These are phyloP conservation scores for Malurus melanocephalus DNA, from an alignment of 2,113 vertebrate species.

Conservation along the genomic window DNA sequence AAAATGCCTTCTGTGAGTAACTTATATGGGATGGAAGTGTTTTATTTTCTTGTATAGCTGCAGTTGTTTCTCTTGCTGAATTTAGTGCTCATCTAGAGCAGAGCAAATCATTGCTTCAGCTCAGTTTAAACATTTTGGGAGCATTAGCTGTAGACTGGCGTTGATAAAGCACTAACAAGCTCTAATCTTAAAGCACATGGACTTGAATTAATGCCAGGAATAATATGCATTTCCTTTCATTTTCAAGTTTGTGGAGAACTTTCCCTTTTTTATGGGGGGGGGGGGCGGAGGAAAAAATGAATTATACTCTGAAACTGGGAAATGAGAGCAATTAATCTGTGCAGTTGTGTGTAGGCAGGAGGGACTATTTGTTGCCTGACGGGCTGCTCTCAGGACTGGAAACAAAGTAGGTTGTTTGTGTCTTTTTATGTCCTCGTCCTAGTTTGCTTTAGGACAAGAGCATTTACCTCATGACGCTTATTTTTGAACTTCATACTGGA, in stretches of 20 bases:
- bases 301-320: conserved; percentile 1
- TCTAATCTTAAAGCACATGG: background rate
- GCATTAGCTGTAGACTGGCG: background rate
- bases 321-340: conserved; percentile 54
- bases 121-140: background rate
- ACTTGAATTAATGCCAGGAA: background rate
- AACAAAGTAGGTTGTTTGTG: conserved; percentile 58
- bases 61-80: background rate
- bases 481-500: conserved; percentile 63
- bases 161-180: background rate
- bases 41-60: background rate
- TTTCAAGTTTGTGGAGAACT: background rate
- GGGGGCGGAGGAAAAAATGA: background rate
- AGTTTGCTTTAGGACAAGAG: conserved; percentile 65
- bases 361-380: conserved; percentile 51
- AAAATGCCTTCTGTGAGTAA: background rate
- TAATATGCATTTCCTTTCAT: background rate
- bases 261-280: background rate
- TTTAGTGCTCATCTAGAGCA: background rate
- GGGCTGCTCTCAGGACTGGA: conserved; percentile 34
- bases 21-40: background rate
- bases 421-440: conserved; percentile 61
- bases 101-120: background rate
- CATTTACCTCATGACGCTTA: conserved; percentile 62
- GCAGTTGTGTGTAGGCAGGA: conserved; percentile 31